phyloP scores from a whole-genome alignment of 2,888 invertebrate species.

The Drosophila anceps region DNA sequence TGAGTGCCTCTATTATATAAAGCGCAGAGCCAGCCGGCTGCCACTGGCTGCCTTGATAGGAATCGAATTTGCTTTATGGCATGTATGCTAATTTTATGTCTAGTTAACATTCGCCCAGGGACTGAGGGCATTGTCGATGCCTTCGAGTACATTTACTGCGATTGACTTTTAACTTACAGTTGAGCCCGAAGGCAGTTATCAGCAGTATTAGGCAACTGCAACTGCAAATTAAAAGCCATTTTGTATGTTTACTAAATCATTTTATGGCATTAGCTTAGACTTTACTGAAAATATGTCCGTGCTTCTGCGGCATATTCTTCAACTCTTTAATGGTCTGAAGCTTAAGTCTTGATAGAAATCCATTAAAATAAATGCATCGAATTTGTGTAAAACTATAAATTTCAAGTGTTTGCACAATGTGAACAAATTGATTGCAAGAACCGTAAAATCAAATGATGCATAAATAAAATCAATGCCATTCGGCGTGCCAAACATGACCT shows the following conservation, averaged over 20 bases:
- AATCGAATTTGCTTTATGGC: conserved; percentile 84
- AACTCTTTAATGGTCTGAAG: background rate
- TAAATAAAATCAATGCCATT: conserved; percentile 70
- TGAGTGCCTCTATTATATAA: conserved; percentile 65
- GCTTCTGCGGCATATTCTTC: background rate
- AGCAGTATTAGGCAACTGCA: background rate
- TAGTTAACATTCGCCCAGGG: conserved; percentile 50
- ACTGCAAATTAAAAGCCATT: background rate
- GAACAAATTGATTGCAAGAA: conserved; percentile 76
- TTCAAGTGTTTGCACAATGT: conserved; percentile 42
- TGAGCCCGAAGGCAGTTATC: conserved; percentile 43
- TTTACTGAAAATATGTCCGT: background rate
- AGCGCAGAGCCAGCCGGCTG: conserved; percentile 24
- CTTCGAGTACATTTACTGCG: conserved; percentile 53
- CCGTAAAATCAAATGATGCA: conserved; percentile 78
- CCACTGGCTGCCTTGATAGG: conserved; percentile 62
- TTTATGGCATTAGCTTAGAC: background rate
- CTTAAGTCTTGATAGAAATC: conserved; percentile 5
- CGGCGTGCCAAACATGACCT: conserved; percentile 59
- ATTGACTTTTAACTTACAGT: conserved; percentile 67
- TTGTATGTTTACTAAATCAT: background rate
- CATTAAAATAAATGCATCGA: conserved; percentile 42
- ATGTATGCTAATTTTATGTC: conserved; percentile 80
- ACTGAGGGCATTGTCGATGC: conserved; percentile 13
- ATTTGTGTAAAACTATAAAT: conserved; percentile 37